phyloP scores from a whole-genome alignment of 2,797 vertebrate species.

The Danio kyathit region DNA sequence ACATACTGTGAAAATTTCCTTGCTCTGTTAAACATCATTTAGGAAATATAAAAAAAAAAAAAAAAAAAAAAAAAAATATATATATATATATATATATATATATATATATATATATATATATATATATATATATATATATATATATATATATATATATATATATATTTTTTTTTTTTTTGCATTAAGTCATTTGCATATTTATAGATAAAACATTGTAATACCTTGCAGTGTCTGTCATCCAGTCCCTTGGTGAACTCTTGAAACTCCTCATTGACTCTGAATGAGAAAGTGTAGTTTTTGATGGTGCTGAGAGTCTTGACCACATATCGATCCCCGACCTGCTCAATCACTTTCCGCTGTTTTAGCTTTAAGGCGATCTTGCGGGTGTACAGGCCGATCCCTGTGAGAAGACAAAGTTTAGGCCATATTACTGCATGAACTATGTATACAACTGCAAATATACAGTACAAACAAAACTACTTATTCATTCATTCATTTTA shows the following conservation, averaged over 20 bases:
- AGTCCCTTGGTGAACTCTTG: slow-evolving; percentile 87
- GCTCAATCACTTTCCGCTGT: slow-evolving; percentile 86
- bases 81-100: no score
- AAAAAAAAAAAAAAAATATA: no score
- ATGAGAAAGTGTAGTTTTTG: slow-evolving; percentile 81
- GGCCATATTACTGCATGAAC: neutral
- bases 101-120: no score
- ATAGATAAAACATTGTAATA: slow-evolving; percentile 55
- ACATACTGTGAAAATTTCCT: no score
- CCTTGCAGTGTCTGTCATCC: slow-evolving; percentile 88
- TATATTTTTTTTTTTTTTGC: no score
- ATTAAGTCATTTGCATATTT: no score
- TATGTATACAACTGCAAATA: neutral
- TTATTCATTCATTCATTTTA: no score
- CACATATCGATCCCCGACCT: slow-evolving; percentile 75
- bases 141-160: no score
- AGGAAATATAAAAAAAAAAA: no score
- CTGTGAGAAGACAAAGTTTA: slow-evolving; percentile 68
- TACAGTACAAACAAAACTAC: neutral
- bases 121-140: no score
- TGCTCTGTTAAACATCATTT: no score
- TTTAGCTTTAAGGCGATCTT: slow-evolving; percentile 86
- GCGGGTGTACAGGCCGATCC: slow-evolving; percentile 76
- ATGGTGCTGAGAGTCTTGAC: slow-evolving; percentile 84
- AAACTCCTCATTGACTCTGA: slow-evolving; percentile 84